Evolutionary conservation across 2,888 invertebrate genomes (phyloP).

Genomic region (Mycogona germanica): DNA sequence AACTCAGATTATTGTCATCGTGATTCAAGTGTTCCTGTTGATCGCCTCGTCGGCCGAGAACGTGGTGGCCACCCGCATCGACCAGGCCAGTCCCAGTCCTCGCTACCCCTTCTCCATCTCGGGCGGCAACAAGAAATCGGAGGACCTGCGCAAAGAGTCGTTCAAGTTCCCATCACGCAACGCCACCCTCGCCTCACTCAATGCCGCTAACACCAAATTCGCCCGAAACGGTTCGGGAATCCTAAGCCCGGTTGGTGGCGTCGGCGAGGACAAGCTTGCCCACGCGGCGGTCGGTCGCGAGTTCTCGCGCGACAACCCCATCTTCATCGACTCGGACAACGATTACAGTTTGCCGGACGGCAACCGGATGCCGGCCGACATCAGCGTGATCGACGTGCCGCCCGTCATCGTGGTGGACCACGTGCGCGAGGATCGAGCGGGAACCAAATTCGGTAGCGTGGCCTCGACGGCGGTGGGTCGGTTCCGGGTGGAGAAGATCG

Average conservation of each 20-base stretch:
- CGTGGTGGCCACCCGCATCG: conserved; percentile 11
- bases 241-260: neutral
- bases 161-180: neutral
- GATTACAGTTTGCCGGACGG: no score
- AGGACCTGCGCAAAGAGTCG: neutral
- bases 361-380: neutral
- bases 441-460: neutral
- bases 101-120: conserved; percentile 7
- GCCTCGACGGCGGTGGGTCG: neutral
- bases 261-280: neutral
- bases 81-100: conserved; percentile 8
- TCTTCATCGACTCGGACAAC: conserved; percentile 10
- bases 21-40: conserved; percentile 12
- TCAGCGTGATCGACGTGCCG: conserved; percentile 4
- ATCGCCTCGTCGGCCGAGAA: conserved; percentile 13
- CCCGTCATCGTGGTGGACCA: neutral
- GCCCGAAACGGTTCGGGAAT: neutral
- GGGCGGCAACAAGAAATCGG: neutral
- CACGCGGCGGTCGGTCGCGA: neutral
- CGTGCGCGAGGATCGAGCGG: neutral
- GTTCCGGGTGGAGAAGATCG: conserved; percentile 7
- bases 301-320: conserved; percentile 7
- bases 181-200: neutral
- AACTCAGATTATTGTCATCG: conserved; percentile 13
- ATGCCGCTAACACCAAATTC: neutral